phyloP scores from a whole-genome alignment of 2,888 invertebrate species.

The Drosophila helvetica region DNA sequence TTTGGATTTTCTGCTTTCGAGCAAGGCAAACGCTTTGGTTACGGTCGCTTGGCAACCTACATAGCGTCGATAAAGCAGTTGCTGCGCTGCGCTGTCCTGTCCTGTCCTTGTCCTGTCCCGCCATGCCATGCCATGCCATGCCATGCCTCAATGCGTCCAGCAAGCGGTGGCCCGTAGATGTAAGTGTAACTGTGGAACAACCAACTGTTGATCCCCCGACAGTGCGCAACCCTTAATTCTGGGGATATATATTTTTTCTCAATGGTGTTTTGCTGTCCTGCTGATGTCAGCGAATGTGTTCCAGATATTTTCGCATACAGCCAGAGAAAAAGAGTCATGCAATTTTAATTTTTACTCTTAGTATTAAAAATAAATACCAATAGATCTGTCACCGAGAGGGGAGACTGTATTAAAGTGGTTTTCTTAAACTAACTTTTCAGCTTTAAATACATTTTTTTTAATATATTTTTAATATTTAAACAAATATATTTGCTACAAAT shows the following conservation, averaged over 20 bases:
- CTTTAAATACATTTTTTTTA: no score
- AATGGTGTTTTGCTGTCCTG: not conserved
- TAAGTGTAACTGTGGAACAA: conserved; percentile 10
- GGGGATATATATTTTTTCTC: not conserved
- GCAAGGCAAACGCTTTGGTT: conserved; percentile 48
- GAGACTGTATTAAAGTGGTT: no score
- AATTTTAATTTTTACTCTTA: not conserved
- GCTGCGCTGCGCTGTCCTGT: not conserved
- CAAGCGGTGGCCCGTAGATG: conserved; percentile 28
- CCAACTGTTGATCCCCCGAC: conserved; percentile 35
- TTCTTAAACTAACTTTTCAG: no score
- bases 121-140: conserved; percentile 3
- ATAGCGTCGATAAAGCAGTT: conserved; percentile 69
- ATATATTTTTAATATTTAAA: no score
- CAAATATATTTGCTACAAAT: no score
- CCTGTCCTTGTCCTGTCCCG: not conserved
- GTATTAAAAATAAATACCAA: not conserved
- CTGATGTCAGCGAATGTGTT: conserved; percentile 9
- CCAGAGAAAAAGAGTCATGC: not conserved
- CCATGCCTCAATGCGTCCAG: conserved; percentile 36
- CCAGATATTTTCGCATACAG: not conserved
- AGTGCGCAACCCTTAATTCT: conserved; percentile 20
- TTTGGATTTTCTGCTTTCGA: conserved; percentile 18
- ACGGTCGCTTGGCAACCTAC: conserved; percentile 76
- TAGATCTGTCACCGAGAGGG: no score